Evolutionary conservation across 2,888 invertebrate species (phyloP).

Genomic region (Eledona agricola): DNA sequence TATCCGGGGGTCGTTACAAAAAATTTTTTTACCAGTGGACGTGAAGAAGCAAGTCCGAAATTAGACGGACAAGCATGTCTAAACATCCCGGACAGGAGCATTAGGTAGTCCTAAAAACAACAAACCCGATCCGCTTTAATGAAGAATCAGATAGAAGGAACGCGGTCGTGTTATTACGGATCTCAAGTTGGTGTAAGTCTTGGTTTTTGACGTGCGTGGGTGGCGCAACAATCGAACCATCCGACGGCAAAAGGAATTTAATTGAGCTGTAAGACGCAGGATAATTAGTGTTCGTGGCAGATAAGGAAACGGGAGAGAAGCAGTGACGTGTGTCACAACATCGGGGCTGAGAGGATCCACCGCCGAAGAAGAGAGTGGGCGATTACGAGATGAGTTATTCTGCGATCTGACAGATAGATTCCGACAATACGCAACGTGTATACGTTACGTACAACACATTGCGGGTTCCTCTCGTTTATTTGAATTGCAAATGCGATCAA

Average conservation of each 20-base stretch:
- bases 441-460: conserved; percentile 33
- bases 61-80: conserved; percentile 33
- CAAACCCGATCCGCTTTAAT: conserved; percentile 23
- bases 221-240: conserved; percentile 2
- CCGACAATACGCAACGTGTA: conserved; percentile 31
- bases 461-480: conserved; percentile 24
- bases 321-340: conserved; percentile 20
- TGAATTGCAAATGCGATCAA: conserved; percentile 37
- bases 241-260: conserved; percentile 8
- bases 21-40: conserved; percentile 7
- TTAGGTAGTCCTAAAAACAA: conserved; percentile 32
- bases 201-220: conserved; percentile 15
- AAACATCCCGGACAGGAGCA: conserved; percentile 35
- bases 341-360: conserved; percentile 12
- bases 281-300: conserved; percentile 12
- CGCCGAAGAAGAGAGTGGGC: conserved; percentile 16
- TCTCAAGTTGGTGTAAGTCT: conserved; percentile 5
- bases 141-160: conserved; percentile 27
- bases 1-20: conserved; percentile 16
- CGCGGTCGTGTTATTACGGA: conserved; percentile 13
- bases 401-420: conserved; percentile 35
- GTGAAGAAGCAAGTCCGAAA: conserved; percentile 13
- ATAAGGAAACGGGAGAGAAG: conserved; percentile 16
- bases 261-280: conserved; percentile 5
- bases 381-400: conserved; percentile 34